Base-by-base conservation (phyloP, 2,113 vertebrate genomes). In the Psilopsiagon aymara region DNA sequence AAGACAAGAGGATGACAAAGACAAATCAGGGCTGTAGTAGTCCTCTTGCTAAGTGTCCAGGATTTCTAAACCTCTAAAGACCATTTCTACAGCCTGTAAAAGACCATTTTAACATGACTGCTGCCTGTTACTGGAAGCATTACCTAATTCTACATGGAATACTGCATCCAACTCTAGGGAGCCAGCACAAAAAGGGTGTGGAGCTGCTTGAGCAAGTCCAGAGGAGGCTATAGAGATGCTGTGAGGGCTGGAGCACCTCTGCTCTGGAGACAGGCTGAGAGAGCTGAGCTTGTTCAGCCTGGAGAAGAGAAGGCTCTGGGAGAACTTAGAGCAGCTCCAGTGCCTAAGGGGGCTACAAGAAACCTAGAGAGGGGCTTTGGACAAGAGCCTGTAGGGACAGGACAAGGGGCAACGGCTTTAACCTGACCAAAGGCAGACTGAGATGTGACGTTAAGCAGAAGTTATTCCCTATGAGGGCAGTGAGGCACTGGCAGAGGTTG, bases 51-150 rank as follows among this genome's bases (percentile, higher is more conserved):
- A 37, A 46, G 39, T 0, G 0, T 7, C 4, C 27, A n/a, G 25
- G 73, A 46, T 63, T 88, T 24, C 49, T 57, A 35, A 77, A 66
- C 17, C 7, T 57, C 23, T 20, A 21, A 19, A 67, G 9, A 49
- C 2, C 5, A 2, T 60, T 86, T 33, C 12, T n/a, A 60, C 19
- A 52, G 25, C 8, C 16, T 19, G 6, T 25, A 35, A 87, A 64
- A 68, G 12, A 15, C 7, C 1, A 16, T 81, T 77, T 63, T 33
- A 53, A 5, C 6, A 14, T 11, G 57, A 15, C 2, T 92, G 18
- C 7, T 31, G 15, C 1, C 0, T 2, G 2, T 35, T 17, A 4
- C 27, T 46, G 4, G 9, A 31, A 31, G 10, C 29, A 28, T 12
- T 35, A 20, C 6, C 12, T 39, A 23, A 46, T 75, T 81, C 47